These are phyloP conservation scores for Selenia dentaria DNA, from an alignment of 2,888 invertebrate genomes.

Conservation along the genomic window DNA sequence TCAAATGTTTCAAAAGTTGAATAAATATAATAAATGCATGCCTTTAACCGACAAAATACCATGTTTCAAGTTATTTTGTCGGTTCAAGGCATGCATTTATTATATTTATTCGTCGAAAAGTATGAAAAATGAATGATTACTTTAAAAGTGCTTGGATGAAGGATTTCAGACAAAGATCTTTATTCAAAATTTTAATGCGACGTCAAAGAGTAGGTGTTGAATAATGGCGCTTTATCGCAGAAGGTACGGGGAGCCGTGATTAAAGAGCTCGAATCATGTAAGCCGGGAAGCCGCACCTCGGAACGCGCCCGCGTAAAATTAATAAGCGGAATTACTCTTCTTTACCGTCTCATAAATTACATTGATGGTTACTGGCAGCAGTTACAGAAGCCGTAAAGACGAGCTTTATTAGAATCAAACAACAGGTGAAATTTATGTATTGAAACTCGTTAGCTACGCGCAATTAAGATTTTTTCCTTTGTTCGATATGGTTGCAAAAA, in stretches of 20 bases:
- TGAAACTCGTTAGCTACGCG: conserved; percentile 17
- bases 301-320: conserved; percentile 67
- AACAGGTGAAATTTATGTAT: conserved; percentile 54
- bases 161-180: no score
- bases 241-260: conserved; percentile 45
- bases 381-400: conserved; percentile 67
- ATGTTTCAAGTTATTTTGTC: no score
- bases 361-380: conserved; percentile 71
- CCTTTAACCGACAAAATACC: no score
- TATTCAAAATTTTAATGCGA: conserved; percentile 40
- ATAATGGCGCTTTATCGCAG: conserved; percentile 48
- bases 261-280: conserved; percentile 65
- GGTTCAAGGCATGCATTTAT: no score
- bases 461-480: conserved; percentile 25
- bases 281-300: conserved; percentile 65
- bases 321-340: conserved; percentile 78
- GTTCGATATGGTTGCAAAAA: conserved; percentile 25
- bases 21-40: no score
- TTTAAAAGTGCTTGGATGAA: no score
- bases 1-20: no score
- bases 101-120: no score
- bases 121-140: no score
- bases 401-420: conserved; percentile 67
- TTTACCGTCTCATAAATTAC: conserved; percentile 75
- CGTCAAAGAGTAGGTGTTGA: conserved; percentile 45